A percentile compares a stretch with the other conserved stretches of the same genome.
Conservation (phyloP, 2,113 vertebrate genomes). For the Podocnemis expansa region DNA sequence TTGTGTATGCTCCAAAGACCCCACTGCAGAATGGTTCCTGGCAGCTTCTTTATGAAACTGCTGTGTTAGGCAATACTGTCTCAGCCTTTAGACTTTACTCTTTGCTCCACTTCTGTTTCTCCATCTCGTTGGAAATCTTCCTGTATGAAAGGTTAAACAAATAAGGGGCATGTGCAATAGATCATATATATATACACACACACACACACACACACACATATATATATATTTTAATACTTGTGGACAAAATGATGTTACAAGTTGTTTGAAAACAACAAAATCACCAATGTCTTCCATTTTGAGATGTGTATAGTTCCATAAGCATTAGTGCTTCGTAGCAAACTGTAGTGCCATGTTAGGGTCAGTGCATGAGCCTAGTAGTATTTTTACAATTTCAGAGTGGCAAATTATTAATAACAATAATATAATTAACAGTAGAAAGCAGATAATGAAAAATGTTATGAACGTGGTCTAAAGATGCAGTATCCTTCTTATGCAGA, state of each 20-base stretch:
- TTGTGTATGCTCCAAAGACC: conserved; percentile 24
- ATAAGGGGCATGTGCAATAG: conserved; percentile 94
- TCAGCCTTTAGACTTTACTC: conserved; percentile 29
- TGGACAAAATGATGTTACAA: conserved; percentile 96
- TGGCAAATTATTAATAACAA: conserved; percentile 73
- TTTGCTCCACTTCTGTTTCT: conserved; percentile 46
- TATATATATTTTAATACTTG: conserved; percentile 97
- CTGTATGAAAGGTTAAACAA: conserved; percentile 66
- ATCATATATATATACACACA: conserved; percentile 70
- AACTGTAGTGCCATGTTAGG: conserved; percentile 92
- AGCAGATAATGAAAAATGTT: conserved; percentile 57
- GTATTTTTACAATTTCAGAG: conserved; percentile 86
- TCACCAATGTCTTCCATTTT: conserved; percentile 99
- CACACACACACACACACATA: conserved; percentile 72
- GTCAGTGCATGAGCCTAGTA: conserved; percentile 96
- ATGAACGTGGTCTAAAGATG: conserved; percentile 68
- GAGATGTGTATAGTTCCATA: conserved; percentile 99
- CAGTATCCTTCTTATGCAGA: conserved; percentile 77
- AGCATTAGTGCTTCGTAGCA: conserved; percentile 94
- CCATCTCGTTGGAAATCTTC: conserved; percentile 69
- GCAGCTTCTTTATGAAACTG: conserved; percentile 23
- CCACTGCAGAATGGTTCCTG: not conserved
- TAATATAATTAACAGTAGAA: conserved; percentile 74
- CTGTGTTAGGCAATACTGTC: conserved; percentile 61
- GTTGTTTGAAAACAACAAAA: conserved; percentile 99